Conservation (phyloP, 2,888 invertebrate genomes). For the Microctonus aethiopoides region DNA sequence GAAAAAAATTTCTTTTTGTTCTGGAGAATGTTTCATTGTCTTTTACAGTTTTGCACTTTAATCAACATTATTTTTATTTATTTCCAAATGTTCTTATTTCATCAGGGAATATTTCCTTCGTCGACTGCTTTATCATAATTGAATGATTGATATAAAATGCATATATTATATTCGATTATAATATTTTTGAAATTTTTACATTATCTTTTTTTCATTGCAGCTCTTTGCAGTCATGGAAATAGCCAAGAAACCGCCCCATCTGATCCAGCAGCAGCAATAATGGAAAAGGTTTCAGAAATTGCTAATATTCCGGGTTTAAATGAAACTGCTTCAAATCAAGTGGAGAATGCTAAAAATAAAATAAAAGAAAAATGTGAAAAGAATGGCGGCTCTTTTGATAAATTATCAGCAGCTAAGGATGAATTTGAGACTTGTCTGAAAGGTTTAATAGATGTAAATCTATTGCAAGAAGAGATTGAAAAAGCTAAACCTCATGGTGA, state of each 20-base stretch:
- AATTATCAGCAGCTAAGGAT: conserved; percentile 67
- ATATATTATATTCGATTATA: neutral
- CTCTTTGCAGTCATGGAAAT: conserved; percentile 19
- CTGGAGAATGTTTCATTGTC: too few species aligned
- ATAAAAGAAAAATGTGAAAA: conserved; percentile 76
- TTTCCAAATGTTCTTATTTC: too few species aligned
- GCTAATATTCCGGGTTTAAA: conserved; percentile 50
- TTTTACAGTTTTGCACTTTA: too few species aligned
- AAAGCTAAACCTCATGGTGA: conserved; percentile 77
- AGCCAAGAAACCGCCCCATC: conserved; percentile 36
- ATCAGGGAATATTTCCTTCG: too few species aligned
- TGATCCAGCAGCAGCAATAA: conserved; percentile 40
- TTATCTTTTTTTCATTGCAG: conserved; percentile 30
- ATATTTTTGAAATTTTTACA: neutral
- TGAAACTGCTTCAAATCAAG: conserved; percentile 49
- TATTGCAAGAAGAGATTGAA: conserved; percentile 75
- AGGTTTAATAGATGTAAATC: conserved; percentile 71
- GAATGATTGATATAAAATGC: too few species aligned
- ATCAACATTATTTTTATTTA: too few species aligned
- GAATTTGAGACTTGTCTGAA: conserved; percentile 71
- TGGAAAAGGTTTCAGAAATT: conserved; percentile 40
- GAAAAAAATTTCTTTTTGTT: too few species aligned
- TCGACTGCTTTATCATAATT: too few species aligned
- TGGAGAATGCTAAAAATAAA: conserved; percentile 69
- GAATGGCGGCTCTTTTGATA: conserved; percentile 70